A percentile compares a stretch with the other conserved stretches of the same genome.
phyloP scores from a whole-genome alignment of 1,140 invertebrate species.

The Cheumatopsyche charites region DNA sequence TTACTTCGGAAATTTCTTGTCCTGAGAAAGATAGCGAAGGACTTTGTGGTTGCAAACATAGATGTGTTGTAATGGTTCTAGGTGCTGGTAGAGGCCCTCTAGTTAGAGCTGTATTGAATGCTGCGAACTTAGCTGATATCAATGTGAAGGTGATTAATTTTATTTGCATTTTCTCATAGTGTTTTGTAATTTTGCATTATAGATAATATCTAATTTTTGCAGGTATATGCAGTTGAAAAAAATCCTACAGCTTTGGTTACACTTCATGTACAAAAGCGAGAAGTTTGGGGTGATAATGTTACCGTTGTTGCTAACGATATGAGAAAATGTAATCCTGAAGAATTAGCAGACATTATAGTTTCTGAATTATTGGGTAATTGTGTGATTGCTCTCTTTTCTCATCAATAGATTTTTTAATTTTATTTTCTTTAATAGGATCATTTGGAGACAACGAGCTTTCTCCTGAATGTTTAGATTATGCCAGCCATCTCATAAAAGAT shows the following conservation, averaged over 20 bases:
- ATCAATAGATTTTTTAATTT: not conserved
- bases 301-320: constrained; percentile 87
- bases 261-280: constrained; percentile 77
- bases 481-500: constrained; percentile 84
- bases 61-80: constrained; percentile 84
- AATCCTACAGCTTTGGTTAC: constrained; percentile 97
- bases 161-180: constrained; percentile 49
- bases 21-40: constrained; percentile 39
- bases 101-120: constrained; percentile 82
- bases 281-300: constrained; percentile 79
- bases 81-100: constrained; percentile 96
- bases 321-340: constrained; percentile 81
- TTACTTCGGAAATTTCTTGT: constrained; percentile 36
- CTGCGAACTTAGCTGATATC: constrained; percentile 70
- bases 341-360: constrained; percentile 93
- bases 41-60: constrained; percentile 39
- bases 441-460: constrained; percentile 99
- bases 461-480: constrained; percentile 97
- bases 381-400: not conserved
- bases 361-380: constrained; percentile 84
- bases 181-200: constrained; percentile 54
- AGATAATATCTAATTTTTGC: constrained; percentile 46
- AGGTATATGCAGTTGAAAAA: constrained; percentile 96
- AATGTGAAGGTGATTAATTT: constrained; percentile 60
- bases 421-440: constrained; percentile 68